Percentiles rank a stretch among this genome's conserved stretches.
These are phyloP conservation scores for Scopus umbretta DNA, from an alignment of 2,113 vertebrate genomes.

Conservation along the genomic window DNA sequence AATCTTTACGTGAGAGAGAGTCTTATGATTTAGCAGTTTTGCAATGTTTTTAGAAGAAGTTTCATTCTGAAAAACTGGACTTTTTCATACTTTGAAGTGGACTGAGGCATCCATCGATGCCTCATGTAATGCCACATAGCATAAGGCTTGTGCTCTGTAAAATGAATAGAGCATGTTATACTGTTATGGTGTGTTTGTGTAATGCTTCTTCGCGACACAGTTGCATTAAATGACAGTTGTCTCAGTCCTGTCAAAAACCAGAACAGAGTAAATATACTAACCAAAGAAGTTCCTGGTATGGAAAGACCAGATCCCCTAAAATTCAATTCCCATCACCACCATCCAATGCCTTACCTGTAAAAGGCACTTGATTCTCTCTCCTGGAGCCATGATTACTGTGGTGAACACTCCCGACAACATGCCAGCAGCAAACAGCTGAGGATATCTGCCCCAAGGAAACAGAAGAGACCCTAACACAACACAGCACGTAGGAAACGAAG, in stretches of 20 bases:
- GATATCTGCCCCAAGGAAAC: constrained; percentile 79
- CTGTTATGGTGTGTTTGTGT: not conserved
- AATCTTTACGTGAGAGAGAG: not conserved
- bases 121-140: not conserved
- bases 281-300: not conserved
- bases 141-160: not conserved
- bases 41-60: not conserved
- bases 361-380: constrained; percentile 97
- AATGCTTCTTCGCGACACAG: not conserved
- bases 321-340: not conserved
- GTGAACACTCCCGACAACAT: constrained; percentile 97
- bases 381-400: constrained; percentile 95
- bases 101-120: not conserved
- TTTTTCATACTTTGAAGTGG: not conserved
- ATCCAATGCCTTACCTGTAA: constrained; percentile 81
- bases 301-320: not conserved
- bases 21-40: not conserved
- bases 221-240: not conserved
- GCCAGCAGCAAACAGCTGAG: constrained; percentile 92
- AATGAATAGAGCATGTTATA: not conserved
- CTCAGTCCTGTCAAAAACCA: not conserved
- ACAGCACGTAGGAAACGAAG: not conserved
- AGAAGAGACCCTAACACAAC: constrained; percentile 3
- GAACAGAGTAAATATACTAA: not conserved
- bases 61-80: not conserved